These are phyloP conservation scores for Lithophane leautieri DNA, from an alignment of 2,888 invertebrate genomes.

Conservation along the genomic window DNA sequence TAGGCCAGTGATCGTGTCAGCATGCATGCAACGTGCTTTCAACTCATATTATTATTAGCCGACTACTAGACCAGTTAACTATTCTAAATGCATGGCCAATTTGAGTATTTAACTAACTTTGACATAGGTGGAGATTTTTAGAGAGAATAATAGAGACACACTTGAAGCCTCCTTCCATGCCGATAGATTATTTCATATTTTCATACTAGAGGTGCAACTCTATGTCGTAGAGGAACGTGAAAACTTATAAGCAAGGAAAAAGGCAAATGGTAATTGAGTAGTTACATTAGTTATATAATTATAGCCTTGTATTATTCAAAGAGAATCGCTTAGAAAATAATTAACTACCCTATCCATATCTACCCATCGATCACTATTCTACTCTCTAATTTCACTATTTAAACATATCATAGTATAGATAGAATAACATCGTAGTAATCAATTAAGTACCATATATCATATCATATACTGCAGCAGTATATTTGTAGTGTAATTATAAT, in stretches of 20 bases:
- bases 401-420: no score
- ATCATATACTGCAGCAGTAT: background rate
- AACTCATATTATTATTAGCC: conserved; percentile 10
- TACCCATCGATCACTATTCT: background rate
- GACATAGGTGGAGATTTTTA: background rate
- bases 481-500: background rate
- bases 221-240: background rate
- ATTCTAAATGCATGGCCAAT: background rate
- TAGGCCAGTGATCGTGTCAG: conserved; percentile 54
- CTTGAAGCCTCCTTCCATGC: background rate
- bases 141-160: background rate
- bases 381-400: no score
- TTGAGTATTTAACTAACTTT: background rate
- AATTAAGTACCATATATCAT: no score
- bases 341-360: background rate
- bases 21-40: conserved; percentile 36
- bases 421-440: background rate
- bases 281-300: background rate
- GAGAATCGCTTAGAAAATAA: background rate
- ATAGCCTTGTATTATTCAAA: background rate
- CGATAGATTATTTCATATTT: background rate
- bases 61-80: conserved; percentile 8
- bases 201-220: background rate
- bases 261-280: background rate
- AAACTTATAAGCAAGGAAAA: background rate